A percentile compares a stretch with the other conserved stretches of the same genome.
These are phyloP conservation scores for Sinocyclocheilus anophthalmus DNA, from an alignment of 2,113 vertebrate species.

Conservation along the genomic window DNA sequence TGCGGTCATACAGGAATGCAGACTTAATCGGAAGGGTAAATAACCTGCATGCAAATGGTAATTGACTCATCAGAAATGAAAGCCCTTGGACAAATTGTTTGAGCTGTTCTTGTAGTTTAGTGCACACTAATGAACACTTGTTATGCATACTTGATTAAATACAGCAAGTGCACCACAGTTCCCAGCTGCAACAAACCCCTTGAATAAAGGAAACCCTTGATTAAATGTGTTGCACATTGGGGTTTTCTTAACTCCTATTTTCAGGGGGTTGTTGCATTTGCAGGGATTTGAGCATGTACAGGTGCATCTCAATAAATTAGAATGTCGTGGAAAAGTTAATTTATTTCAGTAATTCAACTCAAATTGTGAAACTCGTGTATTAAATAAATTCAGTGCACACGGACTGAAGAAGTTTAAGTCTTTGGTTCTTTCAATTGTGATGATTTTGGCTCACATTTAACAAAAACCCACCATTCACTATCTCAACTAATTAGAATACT, in stretches of 20 bases:
- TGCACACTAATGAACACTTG: not conserved
- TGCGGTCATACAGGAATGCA: slow-evolving; percentile 32
- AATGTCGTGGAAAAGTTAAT: too few relatives aligned
- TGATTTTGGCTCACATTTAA: too few relatives aligned
- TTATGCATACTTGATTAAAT: not conserved
- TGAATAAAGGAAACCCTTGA: not conserved
- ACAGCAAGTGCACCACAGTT: not conserved
- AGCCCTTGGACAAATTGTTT: slow-evolving; percentile 28
- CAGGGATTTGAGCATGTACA: not conserved
- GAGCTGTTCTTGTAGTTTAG: not conserved
- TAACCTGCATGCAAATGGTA: slow-evolving; percentile 15
- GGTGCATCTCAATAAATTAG: too few relatives aligned
- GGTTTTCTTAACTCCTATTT: not conserved
- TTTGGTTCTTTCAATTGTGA: too few relatives aligned
- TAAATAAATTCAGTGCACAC: too few relatives aligned
- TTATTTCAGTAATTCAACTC: too few relatives aligned
- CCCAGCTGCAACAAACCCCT: not conserved
- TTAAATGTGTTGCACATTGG: not conserved
- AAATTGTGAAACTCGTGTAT: too few relatives aligned
- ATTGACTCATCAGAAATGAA: slow-evolving; percentile 8
- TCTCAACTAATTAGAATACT: too few relatives aligned
- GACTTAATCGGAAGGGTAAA: slow-evolving; percentile 32
- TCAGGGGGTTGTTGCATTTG: not conserved
- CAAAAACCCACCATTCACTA: too few relatives aligned
- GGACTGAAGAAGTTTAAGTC: too few relatives aligned